phyloP scores from a whole-genome alignment of 2,113 vertebrate genomes.

The Scomber colias region DNA sequence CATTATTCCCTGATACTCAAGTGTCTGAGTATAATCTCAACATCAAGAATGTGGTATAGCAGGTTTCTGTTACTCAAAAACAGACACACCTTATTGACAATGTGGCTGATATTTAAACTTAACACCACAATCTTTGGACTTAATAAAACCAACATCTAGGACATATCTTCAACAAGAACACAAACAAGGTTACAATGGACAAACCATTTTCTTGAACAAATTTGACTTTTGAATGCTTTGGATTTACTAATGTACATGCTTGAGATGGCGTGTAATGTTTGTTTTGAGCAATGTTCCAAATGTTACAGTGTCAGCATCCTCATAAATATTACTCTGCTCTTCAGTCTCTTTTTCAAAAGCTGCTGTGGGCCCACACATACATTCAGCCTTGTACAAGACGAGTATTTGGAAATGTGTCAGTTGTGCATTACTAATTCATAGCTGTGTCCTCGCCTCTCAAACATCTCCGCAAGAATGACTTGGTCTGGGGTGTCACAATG shows the following conservation, averaged over 20 bases:
- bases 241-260: not conserved
- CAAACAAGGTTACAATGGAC: not conserved
- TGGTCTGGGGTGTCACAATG: constrained; percentile 46
- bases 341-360: not conserved
- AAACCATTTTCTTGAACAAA: not conserved
- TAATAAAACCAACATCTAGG: not conserved
- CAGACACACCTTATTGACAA: constrained; percentile 62
- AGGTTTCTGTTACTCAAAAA: constrained; percentile 35
- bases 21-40: constrained; percentile 19
- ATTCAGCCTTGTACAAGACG: constrained; percentile 3
- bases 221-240: not conserved
- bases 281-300: not conserved
- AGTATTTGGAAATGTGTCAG: constrained; percentile 48
- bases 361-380: not conserved
- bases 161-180: not conserved
- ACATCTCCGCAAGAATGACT: constrained; percentile 35
- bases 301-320: not conserved
- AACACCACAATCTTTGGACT: constrained; percentile 10
- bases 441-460: not conserved
- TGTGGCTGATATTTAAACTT: constrained; percentile 45
- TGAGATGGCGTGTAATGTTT: not conserved
- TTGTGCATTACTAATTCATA: constrained; percentile 66
- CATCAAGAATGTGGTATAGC: constrained; percentile 38
- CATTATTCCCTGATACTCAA: not conserved
- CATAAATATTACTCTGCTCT: not conserved